Evolutionary conservation across 2,113 vertebrate genomes (phyloP).

Genomic region (Cyprinodon tularosa): DNA sequence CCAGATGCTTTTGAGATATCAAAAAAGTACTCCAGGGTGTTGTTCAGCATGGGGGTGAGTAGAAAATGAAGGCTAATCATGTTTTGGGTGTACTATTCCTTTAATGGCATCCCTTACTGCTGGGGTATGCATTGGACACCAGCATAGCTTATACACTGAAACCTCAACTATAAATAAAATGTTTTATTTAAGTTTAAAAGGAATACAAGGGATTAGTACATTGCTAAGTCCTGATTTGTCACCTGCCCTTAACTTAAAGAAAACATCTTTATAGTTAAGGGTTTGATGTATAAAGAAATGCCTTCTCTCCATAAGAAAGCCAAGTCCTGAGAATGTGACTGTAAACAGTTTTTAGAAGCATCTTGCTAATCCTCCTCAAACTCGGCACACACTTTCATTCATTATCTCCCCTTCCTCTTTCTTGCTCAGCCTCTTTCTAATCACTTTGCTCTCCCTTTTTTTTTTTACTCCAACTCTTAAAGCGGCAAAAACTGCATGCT

Average conservation of each 20-base stretch:
- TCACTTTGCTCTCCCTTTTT: background rate
- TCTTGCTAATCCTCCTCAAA: background rate
- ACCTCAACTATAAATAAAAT: background rate
- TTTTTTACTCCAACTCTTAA: background rate
- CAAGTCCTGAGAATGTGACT: background rate
- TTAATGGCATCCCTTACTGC: too few species aligned
- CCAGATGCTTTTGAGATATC: too few species aligned
- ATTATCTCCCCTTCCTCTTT: background rate
- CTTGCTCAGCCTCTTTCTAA: background rate
- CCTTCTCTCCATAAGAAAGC: background rate
- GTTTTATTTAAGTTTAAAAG: background rate
- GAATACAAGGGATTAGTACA: background rate
- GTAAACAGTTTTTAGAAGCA: background rate
- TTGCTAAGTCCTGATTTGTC: too few species aligned
- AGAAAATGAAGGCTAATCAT: too few species aligned
- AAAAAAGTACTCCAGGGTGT: too few species aligned
- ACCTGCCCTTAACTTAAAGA: too few species aligned
- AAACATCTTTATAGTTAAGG: background rate
- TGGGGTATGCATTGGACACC: too few species aligned
- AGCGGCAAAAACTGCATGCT: constrained; percentile 21
- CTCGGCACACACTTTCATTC: background rate
- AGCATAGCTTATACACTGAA: too few species aligned
- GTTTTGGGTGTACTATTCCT: too few species aligned
- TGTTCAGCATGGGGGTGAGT: too few species aligned
- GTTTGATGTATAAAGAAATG: background rate